phyloP scores from a whole-genome alignment of 2,113 vertebrate genomes.

The Phaetusa simplex region DNA sequence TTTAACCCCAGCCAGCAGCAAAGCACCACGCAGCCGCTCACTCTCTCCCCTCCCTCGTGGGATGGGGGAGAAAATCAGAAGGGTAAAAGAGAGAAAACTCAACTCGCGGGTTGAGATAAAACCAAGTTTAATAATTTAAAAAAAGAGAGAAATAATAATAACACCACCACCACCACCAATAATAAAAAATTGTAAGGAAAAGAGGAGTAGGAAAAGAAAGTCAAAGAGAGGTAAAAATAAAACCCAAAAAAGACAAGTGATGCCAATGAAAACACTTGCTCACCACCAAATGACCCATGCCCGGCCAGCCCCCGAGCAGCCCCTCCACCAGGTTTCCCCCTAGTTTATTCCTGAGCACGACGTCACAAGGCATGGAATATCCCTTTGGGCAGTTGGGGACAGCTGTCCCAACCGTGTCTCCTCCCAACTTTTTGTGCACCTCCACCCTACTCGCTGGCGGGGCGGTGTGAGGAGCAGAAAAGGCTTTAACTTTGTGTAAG shows the following conservation, averaged over 20 bases:
- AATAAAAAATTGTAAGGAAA: background rate
- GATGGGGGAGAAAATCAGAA: background rate
- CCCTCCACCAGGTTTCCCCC: background rate
- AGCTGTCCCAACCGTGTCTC: background rate
- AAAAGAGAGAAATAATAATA: background rate
- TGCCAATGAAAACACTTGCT: background rate
- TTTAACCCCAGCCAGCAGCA: background rate
- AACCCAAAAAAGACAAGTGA: accelerated
- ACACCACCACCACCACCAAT: background rate
- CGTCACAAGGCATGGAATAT: background rate
- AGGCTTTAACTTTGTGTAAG: background rate
- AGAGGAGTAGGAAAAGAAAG: too few relatives aligned
- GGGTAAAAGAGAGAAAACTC: background rate
- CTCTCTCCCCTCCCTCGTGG: background rate
- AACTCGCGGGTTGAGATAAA: background rate
- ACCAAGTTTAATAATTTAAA: background rate
- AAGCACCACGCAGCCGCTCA: background rate
- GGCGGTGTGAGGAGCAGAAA: background rate
- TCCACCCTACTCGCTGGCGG: accelerated
- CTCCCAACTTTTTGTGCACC: background rate
- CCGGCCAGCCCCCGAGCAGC: background rate
- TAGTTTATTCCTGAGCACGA: background rate
- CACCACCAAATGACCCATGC: accelerated
- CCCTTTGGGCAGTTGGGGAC: background rate
- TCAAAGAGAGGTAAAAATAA: background rate